Percentiles rank a stretch among this genome's conserved stretches.
Evolutionary conservation across 1,140 invertebrate species (phyloP).

Genomic region (Bacillus rossius): DNA sequence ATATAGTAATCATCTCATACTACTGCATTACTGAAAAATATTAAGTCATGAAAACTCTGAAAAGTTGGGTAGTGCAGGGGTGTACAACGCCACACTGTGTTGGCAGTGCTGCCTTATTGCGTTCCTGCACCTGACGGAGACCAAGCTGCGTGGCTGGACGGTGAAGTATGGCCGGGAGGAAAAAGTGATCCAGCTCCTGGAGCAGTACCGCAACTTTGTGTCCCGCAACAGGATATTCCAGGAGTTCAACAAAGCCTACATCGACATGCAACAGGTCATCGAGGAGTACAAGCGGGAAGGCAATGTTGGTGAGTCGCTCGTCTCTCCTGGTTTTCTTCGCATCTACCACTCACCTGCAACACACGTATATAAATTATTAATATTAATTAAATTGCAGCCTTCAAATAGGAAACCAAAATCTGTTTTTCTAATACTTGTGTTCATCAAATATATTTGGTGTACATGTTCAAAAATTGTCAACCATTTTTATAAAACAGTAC

Average conservation of each 20-base stretch:
- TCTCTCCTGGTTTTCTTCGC: constrained; percentile 4
- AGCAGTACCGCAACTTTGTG: constrained; percentile 89
- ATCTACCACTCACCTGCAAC: not conserved
- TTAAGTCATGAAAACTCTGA: too few species aligned
- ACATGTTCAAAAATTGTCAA: too few species aligned
- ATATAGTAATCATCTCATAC: too few species aligned
- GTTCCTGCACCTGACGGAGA: constrained; percentile 83
- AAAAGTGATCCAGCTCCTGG: constrained; percentile 73
- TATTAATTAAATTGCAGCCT: too few species aligned
- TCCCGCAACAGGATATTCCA: constrained; percentile 88
- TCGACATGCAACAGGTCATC: constrained; percentile 86
- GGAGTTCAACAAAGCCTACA: constrained; percentile 87
- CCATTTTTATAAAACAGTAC: too few species aligned
- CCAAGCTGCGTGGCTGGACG: constrained; percentile 82
- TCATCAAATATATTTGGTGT: too few species aligned
- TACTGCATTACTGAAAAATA: too few species aligned
- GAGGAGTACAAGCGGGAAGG: constrained; percentile 87
- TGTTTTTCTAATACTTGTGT: too few species aligned
- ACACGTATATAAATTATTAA: too few species aligned
- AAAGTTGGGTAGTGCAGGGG: too few species aligned
- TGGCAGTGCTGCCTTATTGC: constrained; percentile 82
- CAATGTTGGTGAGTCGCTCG: constrained; percentile 55
- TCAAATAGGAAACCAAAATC: too few species aligned
- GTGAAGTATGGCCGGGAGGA: constrained; percentile 82
- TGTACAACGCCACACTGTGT: too few species aligned